These are phyloP conservation scores for Sisyra terminalis DNA, from an alignment of 2,888 invertebrate genomes.

Conservation along the genomic window DNA sequence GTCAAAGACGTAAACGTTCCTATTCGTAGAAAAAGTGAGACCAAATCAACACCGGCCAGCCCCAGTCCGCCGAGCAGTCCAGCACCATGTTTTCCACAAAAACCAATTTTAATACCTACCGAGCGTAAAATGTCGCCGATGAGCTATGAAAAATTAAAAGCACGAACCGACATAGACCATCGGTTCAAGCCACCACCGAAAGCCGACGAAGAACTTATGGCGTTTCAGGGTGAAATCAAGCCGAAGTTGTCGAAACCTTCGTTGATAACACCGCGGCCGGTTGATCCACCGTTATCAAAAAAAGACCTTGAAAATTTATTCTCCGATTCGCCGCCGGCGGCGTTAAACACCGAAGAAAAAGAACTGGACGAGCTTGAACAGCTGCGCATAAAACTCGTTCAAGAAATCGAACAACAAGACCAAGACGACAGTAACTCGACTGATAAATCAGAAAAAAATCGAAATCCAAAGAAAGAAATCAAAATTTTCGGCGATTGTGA, in stretches of 20 bases:
- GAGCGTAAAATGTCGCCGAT: slow-evolving; percentile 15
- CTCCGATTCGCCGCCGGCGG: slow-evolving; percentile 2
- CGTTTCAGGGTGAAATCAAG: not conserved
- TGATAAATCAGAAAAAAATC: slow-evolving; percentile 24
- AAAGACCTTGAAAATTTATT: slow-evolving; percentile 22
- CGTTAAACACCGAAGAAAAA: slow-evolving; percentile 24
- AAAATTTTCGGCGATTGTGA: slow-evolving; percentile 7
- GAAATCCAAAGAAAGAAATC: slow-evolving; percentile 12
- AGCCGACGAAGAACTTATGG: not conserved
- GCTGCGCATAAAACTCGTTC: slow-evolving; percentile 30
- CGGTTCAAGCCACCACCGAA: not conserved
- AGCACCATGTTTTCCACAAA: slow-evolving; percentile 13
- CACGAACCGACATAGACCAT: not conserved
- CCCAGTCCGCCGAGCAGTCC: slow-evolving; percentile 28
- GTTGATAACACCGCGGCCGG: slow-evolving; percentile 17
- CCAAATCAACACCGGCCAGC: slow-evolving; percentile 26
- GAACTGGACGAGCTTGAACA: slow-evolving; percentile 32
- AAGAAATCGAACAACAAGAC: slow-evolving; percentile 27
- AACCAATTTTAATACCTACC: slow-evolving; percentile 28
- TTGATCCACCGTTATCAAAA: slow-evolving; percentile 21
- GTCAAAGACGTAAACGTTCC: slow-evolving; percentile 3
- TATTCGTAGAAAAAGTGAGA: slow-evolving; percentile 8
- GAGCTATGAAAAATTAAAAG: not conserved
- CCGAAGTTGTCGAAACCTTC: not conserved
- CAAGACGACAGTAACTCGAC: slow-evolving; percentile 13